phyloP scores from a whole-genome alignment of 1,140 invertebrate genomes.

The Goniozus legneri region DNA sequence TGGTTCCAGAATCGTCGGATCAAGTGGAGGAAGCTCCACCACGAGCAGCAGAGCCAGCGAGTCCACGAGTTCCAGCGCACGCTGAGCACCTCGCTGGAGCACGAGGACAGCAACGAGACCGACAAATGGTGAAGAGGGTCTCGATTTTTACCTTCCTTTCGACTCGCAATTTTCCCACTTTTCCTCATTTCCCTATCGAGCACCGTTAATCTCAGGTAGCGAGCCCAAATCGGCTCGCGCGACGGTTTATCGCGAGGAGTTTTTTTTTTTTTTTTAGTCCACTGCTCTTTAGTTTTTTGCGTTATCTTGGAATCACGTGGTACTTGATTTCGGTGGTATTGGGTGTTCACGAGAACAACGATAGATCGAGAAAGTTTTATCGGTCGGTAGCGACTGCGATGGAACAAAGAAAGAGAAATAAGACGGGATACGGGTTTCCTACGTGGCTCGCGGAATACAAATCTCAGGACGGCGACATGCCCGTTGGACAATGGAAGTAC shows the following conservation, averaged over 20 bases:
- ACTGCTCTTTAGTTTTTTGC: too few relatives aligned
- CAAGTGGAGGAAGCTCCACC: slow-evolving; percentile 92
- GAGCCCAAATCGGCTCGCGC: too few relatives aligned
- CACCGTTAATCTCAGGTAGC: slow-evolving; percentile 2
- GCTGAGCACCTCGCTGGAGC: slow-evolving; percentile 33
- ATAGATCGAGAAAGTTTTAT: slow-evolving; percentile 5
- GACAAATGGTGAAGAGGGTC: slow-evolving; percentile 40
- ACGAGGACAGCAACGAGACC: slow-evolving; percentile 47
- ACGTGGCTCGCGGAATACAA: slow-evolving; percentile 11
- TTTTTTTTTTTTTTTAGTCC: too few relatives aligned
- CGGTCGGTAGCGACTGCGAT: slow-evolving; percentile 14
- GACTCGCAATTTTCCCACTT: slow-evolving; percentile 5
- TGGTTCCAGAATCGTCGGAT: slow-evolving; percentile 97
- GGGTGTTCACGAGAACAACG: too few relatives aligned
- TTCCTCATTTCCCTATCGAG: slow-evolving; percentile 10
- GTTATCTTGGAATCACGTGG: too few relatives aligned
- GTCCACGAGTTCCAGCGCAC: slow-evolving; percentile 71
- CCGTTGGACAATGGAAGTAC: slow-evolving; percentile 22
- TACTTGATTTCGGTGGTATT: too few relatives aligned
- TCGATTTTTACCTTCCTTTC: neutral
- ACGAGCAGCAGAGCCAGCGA: slow-evolving; percentile 86
- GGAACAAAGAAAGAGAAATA: slow-evolving; percentile 22
- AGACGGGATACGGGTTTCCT: slow-evolving; percentile 14
- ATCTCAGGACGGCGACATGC: slow-evolving; percentile 6
- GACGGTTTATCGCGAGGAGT: too few relatives aligned